Evolutionary conservation across 2,888 invertebrate genomes (phyloP).

Genomic region (Conus canariensis): DNA sequence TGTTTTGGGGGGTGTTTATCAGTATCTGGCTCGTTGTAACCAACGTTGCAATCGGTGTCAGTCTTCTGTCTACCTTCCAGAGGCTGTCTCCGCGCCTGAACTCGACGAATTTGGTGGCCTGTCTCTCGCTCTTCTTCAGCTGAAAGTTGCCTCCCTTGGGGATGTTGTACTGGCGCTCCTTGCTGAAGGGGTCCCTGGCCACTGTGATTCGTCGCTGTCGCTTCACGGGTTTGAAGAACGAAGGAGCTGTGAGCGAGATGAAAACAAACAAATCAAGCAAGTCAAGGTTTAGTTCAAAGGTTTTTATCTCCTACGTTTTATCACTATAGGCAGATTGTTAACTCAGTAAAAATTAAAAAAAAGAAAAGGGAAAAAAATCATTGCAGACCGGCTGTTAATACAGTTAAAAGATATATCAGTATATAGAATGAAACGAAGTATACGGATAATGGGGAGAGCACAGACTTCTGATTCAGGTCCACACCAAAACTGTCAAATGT

Average conservation of each 20-base stretch:
- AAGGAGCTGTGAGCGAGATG: constrained; percentile 63
- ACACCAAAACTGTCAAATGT: too few species aligned
- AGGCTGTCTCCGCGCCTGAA: constrained; percentile 56
- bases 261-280: neutral
- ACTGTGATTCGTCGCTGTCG: constrained; percentile 54
- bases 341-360: neutral
- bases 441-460: too few species aligned
- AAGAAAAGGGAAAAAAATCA: neutral
- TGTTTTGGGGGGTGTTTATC: too few species aligned
- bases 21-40: too few species aligned
- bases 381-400: too few species aligned
- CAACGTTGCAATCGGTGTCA: too few species aligned
- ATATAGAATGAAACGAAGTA: too few species aligned
- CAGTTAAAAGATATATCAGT: too few species aligned
- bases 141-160: constrained; percentile 63
- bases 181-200: constrained; percentile 68
- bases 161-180: constrained; percentile 64
- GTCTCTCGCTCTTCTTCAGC: constrained; percentile 65
- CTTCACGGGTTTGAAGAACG: constrained; percentile 68
- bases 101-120: constrained; percentile 67
- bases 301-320: neutral
- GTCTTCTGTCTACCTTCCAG: constrained; percentile 58
- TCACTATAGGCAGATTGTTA: neutral
- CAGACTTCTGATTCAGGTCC: too few species aligned
- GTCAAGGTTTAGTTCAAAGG: too few species aligned